Base-by-base conservation (phyloP, 2,113 vertebrate genomes). In the Dasyprocta punctata region DNA sequence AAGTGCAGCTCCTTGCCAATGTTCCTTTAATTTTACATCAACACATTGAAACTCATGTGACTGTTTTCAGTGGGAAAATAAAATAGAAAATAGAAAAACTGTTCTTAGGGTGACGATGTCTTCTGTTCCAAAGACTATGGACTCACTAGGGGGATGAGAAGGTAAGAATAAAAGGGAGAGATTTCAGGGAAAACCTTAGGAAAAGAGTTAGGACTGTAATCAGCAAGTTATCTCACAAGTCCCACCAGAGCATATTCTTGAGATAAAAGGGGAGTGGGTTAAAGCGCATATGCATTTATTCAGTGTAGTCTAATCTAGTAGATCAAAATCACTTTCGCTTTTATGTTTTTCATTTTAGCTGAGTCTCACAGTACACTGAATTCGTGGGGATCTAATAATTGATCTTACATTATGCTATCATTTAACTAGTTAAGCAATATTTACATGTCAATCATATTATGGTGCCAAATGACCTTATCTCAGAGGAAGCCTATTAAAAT, bases 401-500 rank as follows among this genome's bases (percentile, higher is more conserved):
- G 60, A 95, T 86, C 82, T 97, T 96, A 56, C 60, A 86, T 94
- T 90, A 61, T 85, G 90, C 78, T 67, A 82, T 56, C 84, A 67
- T 93, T 97, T 83, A 91, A 96, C 86, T 71, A 84, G 69, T 83
- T 92, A 81, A 93, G 61, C 1, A n/a, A 78, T 92, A 96, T 96
- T 95, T 97, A 52, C 81, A 73, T 97, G 87, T 94, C 47, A 93
- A 92, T 92, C 75, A 54, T 92, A 67, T 78, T 93, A 77, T 61
- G 61, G 80, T 89, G 77, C 89, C 95, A 94, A 77, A 96, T 95
- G 95, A 95, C 58, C 52, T 94, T 84, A 63, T 47, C 44, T 89
- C 90, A 89, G 92, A 95, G 88, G 61, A 97, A 95, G 38, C 60
- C 65, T 89, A 89, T 89, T 96, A 96, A 96, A 96, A 90, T 83